Evolutionary conservation across 2,888 invertebrate species (phyloP).

Genomic region (Meiosimyza platycephala): DNA sequence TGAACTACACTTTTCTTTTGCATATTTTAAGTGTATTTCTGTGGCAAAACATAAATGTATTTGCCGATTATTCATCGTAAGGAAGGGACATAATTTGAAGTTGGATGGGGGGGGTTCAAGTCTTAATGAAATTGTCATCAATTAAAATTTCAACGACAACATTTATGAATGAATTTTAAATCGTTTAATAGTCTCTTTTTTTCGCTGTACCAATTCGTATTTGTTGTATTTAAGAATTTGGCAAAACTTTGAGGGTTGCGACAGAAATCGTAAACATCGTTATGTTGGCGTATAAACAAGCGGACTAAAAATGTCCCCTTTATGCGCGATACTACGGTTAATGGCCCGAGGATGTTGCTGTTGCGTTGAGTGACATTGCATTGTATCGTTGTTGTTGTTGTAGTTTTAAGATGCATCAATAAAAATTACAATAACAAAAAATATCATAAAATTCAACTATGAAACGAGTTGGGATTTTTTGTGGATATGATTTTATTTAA

Average conservation of each 20-base stretch:
- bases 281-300: background rate
- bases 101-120: constrained; percentile 39
- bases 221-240: no score
- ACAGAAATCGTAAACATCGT: constrained; percentile 26
- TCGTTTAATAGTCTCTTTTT: constrained; percentile 30
- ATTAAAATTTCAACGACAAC: constrained; percentile 56
- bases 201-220: background rate
- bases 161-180: constrained; percentile 35
- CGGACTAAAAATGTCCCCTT: constrained; percentile 4
- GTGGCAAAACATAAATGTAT: constrained; percentile 5
- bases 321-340: constrained; percentile 6
- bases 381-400: constrained; percentile 19
- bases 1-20: background rate
- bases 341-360: constrained; percentile 39
- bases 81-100: background rate
- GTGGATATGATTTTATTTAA: background rate
- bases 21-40: constrained; percentile 15
- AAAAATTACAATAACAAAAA: constrained; percentile 30
- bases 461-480: constrained; percentile 19
- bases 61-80: background rate
- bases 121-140: constrained; percentile 65
- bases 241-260: constrained; percentile 15
- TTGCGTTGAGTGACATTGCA: constrained; percentile 37
- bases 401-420: constrained; percentile 17
- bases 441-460: constrained; percentile 26